Percentiles rank a stretch among this genome's conserved stretches.
Evolutionary conservation across 2,113 vertebrate genomes (phyloP).

Genomic region (Lathamus discolor): DNA sequence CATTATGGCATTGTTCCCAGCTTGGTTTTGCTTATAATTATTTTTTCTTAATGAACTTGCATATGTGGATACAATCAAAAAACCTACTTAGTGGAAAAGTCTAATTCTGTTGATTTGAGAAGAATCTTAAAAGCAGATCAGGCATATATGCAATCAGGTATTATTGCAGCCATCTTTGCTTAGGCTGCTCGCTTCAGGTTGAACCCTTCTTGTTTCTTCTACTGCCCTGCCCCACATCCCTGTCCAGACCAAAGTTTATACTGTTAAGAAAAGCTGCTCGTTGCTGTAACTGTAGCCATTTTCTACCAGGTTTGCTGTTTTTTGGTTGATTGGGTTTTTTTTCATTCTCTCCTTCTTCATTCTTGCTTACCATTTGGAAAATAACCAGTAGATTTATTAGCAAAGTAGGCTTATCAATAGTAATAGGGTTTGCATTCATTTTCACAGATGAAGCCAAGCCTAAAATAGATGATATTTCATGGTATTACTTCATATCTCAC

Average conservation of each 20-base stretch:
- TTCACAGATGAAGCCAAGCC: background rate
- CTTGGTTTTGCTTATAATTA: background rate
- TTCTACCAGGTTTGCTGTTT: background rate
- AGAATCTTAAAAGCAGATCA: background rate
- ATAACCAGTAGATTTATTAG: background rate
- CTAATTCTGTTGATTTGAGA: background rate
- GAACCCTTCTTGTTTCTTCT: background rate
- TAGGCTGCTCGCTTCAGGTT: background rate
- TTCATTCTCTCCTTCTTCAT: background rate
- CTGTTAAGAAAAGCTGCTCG: background rate
- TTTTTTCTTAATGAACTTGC: background rate
- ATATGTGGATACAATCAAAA: background rate
- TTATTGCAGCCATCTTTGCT: background rate
- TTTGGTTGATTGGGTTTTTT: background rate
- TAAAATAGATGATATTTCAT: background rate
- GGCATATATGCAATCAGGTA: accelerated
- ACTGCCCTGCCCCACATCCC: background rate
- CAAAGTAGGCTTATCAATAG: background rate
- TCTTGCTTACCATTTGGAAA: background rate
- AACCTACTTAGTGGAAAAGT: background rate
- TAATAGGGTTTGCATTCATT: background rate
- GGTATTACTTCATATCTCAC: background rate
- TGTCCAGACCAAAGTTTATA: accelerated
- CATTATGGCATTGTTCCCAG: background rate
- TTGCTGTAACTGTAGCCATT: background rate